Conservation (phyloP, 2,797 vertebrate genomes). For the Petrocephalus sullivani region DNA sequence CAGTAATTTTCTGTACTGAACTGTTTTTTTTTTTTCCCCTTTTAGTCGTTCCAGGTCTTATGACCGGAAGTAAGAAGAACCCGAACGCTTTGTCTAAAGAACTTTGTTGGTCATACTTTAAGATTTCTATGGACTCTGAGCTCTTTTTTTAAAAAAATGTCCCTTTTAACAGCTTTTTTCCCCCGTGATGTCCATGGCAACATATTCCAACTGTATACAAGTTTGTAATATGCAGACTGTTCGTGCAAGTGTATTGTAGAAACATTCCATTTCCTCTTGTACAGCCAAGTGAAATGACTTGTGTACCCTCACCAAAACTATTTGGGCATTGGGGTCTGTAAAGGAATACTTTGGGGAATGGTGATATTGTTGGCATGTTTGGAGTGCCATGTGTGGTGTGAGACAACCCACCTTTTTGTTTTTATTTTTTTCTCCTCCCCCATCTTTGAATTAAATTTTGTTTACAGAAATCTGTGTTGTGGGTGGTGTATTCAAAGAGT, state of each 20-base stretch:
- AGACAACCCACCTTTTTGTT: neutral
- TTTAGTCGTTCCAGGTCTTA: constrained; percentile 85
- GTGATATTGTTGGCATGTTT: neutral
- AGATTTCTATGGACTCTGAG: constrained; percentile 35
- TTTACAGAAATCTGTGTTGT: constrained; percentile 43
- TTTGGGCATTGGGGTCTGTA: neutral
- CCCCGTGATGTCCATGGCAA: neutral
- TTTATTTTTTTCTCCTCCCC: constrained; percentile 44
- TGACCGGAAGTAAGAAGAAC: constrained; percentile 74
- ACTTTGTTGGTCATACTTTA: constrained; percentile 4
- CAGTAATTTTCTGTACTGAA: neutral
- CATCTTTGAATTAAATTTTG: constrained; percentile 73
- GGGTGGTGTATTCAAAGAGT: too few species aligned
- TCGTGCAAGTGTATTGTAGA: neutral
- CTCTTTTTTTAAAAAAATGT: constrained; percentile 30
- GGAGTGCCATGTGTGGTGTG: neutral
- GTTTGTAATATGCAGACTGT: neutral
- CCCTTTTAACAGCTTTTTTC: constrained; percentile 8
- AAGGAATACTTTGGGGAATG: neutral
- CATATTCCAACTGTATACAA: neutral
- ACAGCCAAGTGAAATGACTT: neutral
- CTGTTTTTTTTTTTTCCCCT: constrained; percentile 22
- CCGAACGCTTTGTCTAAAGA: constrained; percentile 9
- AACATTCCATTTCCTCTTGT: neutral
- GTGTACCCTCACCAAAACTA: neutral